These are phyloP conservation scores for Morelia viridis DNA, from an alignment of 2,797 vertebrate species.

Conservation along the genomic window DNA sequence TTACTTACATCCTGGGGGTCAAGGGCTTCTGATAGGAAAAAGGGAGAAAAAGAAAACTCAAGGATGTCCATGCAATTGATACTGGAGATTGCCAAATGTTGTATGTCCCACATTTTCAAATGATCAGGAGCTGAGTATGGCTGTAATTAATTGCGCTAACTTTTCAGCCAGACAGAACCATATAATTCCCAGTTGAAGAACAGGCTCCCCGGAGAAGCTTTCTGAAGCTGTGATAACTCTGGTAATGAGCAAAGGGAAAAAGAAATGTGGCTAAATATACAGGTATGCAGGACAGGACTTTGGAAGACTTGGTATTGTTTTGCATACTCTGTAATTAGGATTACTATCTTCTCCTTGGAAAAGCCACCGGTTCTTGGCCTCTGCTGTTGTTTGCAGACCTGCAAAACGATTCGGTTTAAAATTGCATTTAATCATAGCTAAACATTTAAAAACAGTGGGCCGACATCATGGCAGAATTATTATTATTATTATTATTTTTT, in stretches of 20 bases:
- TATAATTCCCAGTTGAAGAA: background rate
- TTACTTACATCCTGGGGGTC: background rate
- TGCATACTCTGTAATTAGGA: background rate
- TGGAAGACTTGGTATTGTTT: background rate
- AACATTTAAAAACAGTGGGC: background rate
- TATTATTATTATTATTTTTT: no score
- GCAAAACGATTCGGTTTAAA: background rate
- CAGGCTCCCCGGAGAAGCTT: background rate
- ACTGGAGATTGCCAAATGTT: background rate
- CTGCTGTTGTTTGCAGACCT: background rate
- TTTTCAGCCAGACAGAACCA: background rate
- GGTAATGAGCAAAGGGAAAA: background rate
- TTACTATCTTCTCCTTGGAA: background rate
- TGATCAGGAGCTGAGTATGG: background rate
- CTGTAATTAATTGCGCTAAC: background rate
- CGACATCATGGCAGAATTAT: background rate
- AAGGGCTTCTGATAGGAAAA: background rate
- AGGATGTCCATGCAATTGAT: background rate
- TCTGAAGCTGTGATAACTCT: background rate
- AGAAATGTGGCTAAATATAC: background rate
- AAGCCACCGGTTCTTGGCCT: no score
- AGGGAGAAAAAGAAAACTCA: background rate
- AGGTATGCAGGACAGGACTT: background rate
- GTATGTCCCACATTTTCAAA: background rate
- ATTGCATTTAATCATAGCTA: background rate